Percentiles rank a stretch among this genome's conserved stretches.
Evolutionary conservation across 2,113 vertebrate species (phyloP).

Genomic region (Calidris pugnax): DNA sequence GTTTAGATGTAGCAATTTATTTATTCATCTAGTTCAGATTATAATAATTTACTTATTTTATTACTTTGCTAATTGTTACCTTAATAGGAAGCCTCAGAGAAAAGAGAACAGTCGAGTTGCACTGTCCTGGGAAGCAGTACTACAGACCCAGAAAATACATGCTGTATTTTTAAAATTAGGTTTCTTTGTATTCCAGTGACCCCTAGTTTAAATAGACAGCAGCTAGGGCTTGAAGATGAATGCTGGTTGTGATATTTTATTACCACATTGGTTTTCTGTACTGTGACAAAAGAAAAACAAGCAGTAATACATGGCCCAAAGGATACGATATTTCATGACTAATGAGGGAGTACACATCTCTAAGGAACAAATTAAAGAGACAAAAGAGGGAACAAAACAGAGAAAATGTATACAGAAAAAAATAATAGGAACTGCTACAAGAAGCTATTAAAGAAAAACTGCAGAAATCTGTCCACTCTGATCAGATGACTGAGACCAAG

Average conservation of each 20-base stretch:
- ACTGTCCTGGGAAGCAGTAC: neutral
- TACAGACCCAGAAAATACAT: neutral
- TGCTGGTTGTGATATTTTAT: neutral
- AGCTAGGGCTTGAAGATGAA: neutral
- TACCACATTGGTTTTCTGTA: neutral
- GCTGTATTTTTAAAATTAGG: neutral
- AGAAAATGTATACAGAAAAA: neutral
- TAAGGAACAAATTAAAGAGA: neutral
- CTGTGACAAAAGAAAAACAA: neutral
- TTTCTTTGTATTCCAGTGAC: neutral
- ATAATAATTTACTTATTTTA: neutral
- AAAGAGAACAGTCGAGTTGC: neutral
- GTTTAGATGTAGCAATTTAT: neutral
- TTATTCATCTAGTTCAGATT: neutral
- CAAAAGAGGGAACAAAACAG: neutral
- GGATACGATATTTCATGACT: neutral
- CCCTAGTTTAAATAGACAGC: neutral
- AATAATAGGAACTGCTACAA: neutral
- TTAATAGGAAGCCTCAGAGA: neutral
- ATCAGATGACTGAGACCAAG: neutral
- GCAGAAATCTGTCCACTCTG: neutral
- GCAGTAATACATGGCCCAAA: neutral
- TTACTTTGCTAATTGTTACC: neutral
- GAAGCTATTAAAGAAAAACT: neutral
- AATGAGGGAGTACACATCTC: neutral